A percentile compares a stretch with the other conserved stretches of the same genome.
Conservation (phyloP, 2,113 vertebrate genomes). For the Calidris pugnax region DNA sequence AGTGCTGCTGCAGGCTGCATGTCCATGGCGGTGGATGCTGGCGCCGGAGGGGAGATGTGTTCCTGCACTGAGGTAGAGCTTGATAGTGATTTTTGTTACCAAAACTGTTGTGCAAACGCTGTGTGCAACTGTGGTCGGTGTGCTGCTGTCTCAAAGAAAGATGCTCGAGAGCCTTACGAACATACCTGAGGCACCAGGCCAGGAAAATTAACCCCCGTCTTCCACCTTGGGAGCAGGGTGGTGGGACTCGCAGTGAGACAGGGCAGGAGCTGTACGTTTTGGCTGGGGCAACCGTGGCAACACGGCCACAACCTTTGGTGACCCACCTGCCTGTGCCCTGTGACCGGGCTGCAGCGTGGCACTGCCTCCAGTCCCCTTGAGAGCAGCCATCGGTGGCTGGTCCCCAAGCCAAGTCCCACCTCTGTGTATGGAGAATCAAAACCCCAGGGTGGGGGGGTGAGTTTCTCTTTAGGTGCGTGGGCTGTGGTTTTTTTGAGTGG, state of each 20-base stretch:
- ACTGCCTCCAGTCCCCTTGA: background rate
- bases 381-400: accelerated
- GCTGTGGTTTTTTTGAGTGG: background rate
- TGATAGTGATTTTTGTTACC: accelerated
- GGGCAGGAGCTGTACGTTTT: background rate
- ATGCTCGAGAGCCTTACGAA: background rate
- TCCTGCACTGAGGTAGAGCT: background rate
- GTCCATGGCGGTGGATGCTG: background rate
- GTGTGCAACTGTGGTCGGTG: accelerated
- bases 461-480: accelerated
- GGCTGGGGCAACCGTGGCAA: background rate
- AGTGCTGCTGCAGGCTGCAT: background rate
- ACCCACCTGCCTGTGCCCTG: background rate
- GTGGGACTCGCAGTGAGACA: background rate
- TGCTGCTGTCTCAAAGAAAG: background rate
- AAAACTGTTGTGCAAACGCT: background rate
- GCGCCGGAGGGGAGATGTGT: accelerated
- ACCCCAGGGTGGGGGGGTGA: accelerated
- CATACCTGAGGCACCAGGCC: background rate
- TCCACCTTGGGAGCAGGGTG: background rate
- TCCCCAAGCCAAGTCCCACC: background rate
- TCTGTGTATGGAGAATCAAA: background rate
- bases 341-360: accelerated
- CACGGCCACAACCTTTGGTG: background rate
- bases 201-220: accelerated